Base-by-base conservation (phyloP, 2,113 vertebrate species). In the Coryphaenoides rupestris region DNA sequence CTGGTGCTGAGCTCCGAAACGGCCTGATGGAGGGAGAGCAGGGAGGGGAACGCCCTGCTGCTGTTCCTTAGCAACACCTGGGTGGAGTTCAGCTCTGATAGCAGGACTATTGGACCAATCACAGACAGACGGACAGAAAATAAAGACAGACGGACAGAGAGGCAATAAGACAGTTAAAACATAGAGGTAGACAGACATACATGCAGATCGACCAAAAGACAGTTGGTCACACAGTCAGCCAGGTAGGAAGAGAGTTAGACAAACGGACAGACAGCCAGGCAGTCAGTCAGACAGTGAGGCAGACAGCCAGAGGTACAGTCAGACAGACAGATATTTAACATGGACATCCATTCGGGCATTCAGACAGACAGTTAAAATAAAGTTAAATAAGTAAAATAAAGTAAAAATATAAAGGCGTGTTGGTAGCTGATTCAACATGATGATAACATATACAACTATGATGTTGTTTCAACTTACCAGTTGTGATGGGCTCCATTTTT, bases 1-100 rank as follows among this genome's bases (percentile, higher is more conserved):
- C 16, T 0, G 2, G 5, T 22, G 1, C 66, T 49, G 9, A 69
- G 13, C 6, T 56, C n/a, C 4, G 72, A 57, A 19, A 40, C 19
- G 4, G 23, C 10, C 6, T 65, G 45, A 17, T 23, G 33, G 17
- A 74, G 21, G 22, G 66, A 61, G 2, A 12, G 3, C 50, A 74
- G 23, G 14, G 66, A 65, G 22, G 62, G 66, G 21, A 74, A 60
- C 9, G 16, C 52, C 19, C n/a, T 14, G 49, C 60, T 68, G 50
- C 19, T 16, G 23, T 54, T 55, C 10, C n/a, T 55, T 21, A 74
- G 21, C 13, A 16, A 28, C 23, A 15, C 7, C 21, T 65, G 19
- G 3, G 21, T 46, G 12, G 46, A 1, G 15, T 74, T 53, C 53
- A 66, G 23, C 47, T 58, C 46, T 13, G 5, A 17, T 6, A 62